Percentiles rank a stretch among this genome's conserved stretches.
These are phyloP conservation scores for Actias luna DNA, from an alignment of 2,888 invertebrate species.

Conservation along the genomic window DNA sequence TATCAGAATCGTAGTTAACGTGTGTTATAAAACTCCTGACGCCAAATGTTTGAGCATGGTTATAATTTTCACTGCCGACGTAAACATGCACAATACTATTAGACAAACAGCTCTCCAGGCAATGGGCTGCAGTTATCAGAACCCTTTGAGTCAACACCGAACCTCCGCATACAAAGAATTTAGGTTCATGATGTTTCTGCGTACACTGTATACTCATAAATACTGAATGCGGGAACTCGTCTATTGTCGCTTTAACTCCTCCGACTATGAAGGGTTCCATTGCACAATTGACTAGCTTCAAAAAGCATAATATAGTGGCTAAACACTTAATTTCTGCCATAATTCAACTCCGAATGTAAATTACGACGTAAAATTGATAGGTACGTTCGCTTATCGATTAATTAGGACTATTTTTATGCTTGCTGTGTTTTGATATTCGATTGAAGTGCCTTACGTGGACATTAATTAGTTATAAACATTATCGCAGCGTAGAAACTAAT, in stretches of 20 bases:
- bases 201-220: slow-evolving; percentile 23
- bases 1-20: slow-evolving; percentile 25
- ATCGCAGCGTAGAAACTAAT: not conserved
- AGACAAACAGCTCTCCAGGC: slow-evolving; percentile 20
- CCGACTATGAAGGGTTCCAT: slow-evolving; percentile 29
- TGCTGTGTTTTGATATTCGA: slow-evolving; percentile 11
- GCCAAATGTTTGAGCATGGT: not conserved
- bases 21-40: slow-evolving; percentile 29
- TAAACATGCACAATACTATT: slow-evolving; percentile 14
- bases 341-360: not conserved
- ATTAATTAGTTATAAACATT: not conserved
- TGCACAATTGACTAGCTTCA: slow-evolving; percentile 12
- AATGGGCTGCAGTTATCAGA: slow-evolving; percentile 28
- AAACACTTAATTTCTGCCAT: slow-evolving; percentile 7
- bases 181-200: not conserved
- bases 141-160: slow-evolving; percentile 32
- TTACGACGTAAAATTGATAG: slow-evolving; percentile 12
- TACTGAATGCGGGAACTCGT: slow-evolving; percentile 25
- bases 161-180: slow-evolving; percentile 28
- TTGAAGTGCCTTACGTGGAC: not conserved
- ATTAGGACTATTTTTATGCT: slow-evolving; percentile 15
- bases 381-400: slow-evolving; percentile 6
- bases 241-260: slow-evolving; percentile 21
- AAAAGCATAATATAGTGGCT: slow-evolving; percentile 7
- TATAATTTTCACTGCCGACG: slow-evolving; percentile 22